A percentile compares a stretch with the other conserved stretches of the same genome.
These are phyloP conservation scores for Plectropomus leopardus DNA, from an alignment of 2,113 vertebrate species.

Conservation along the genomic window DNA sequence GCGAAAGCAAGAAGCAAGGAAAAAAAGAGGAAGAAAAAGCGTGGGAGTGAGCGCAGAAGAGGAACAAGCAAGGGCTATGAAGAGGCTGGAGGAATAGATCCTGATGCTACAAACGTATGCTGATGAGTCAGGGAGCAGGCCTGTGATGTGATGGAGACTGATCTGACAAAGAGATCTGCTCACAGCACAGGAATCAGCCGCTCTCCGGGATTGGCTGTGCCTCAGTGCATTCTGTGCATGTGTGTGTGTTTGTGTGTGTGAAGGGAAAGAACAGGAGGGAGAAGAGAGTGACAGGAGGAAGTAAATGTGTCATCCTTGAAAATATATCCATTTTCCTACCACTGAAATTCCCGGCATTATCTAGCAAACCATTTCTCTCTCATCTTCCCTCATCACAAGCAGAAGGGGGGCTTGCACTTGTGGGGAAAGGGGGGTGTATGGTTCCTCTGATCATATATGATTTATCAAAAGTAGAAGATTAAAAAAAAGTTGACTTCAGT, in stretches of 20 bases:
- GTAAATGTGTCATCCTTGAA: conserved; percentile 56
- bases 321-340: conserved; percentile 44
- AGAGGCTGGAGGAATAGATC: conserved; percentile 65
- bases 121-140: conserved; percentile 75
- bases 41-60: conserved; percentile 57
- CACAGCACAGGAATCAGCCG: conserved; percentile 52
- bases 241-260: conserved; percentile 13
- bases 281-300: conserved; percentile 32
- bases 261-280: conserved; percentile 19
- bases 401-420: conserved; percentile 12
- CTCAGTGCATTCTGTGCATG: conserved; percentile 14
- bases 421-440: background rate
- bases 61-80: conserved; percentile 50
- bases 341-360: conserved; percentile 47
- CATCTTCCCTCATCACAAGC: conserved; percentile 29
- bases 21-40: conserved; percentile 37
- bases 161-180: conserved; percentile 76
- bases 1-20: conserved; percentile 36
- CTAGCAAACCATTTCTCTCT: conserved; percentile 28
- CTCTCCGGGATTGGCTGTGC: conserved; percentile 59
- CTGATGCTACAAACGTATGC: conserved; percentile 70
- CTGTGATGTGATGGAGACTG: conserved; percentile 73
- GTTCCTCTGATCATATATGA: conserved; percentile 65
- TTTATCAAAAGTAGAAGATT: conserved; percentile 65
- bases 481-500: conserved; percentile 44